Base-by-base conservation (phyloP, 2,113 vertebrate genomes). In the Patagioenas fasciata region DNA sequence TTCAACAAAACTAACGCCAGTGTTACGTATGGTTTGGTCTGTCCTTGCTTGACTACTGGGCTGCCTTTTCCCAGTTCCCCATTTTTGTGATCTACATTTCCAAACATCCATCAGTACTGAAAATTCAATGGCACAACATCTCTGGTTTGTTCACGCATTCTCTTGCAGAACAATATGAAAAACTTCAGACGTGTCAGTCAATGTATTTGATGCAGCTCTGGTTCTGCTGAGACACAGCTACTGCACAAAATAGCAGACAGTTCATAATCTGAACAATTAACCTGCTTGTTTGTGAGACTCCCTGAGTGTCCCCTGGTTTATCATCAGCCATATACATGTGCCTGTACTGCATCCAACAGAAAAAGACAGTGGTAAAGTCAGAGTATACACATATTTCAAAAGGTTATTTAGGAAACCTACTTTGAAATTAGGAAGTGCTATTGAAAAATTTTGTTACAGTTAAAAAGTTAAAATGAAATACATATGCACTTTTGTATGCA, bases 1-100 rank as follows among this genome's bases (percentile, higher is more conserved):
- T 80, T 1, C 4, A 62, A 57, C 64, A 28, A 36, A 31, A 31
- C 24, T 20, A 34, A 66, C 28, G 36, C 24, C 17, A 31, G 24
- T 11, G 58, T 58, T 66, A 34, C 1, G 5, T 0, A 1, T 19
- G 23, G 36, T 3, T 18, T 10, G 32, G 19, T 73, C 80, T 48
- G 21, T 4, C 20, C 34, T 77, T 65, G 44, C 47, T 40, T 84
- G 19, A 53, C 65, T 25, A 29, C 21, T 50, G 28, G 40, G 13
- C 8, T 85, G 64, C 38, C 29, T 86, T 53, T 51, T 71, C 38
- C 80, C 20, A 51, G 34, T 44, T 56, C 32, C 57, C 24, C 77
- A 16, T 14, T 47, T 54, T 23, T 73, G 36, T 8, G 25, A 78
- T 20, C 47, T 60, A 0, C 2, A 16, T 65, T 67, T 88, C 61